Evolutionary conservation across 2,888 invertebrate genomes (phyloP), one percentile per base, ranked within the genome.

Genomic region (Dryadula phaetusa): DNA sequence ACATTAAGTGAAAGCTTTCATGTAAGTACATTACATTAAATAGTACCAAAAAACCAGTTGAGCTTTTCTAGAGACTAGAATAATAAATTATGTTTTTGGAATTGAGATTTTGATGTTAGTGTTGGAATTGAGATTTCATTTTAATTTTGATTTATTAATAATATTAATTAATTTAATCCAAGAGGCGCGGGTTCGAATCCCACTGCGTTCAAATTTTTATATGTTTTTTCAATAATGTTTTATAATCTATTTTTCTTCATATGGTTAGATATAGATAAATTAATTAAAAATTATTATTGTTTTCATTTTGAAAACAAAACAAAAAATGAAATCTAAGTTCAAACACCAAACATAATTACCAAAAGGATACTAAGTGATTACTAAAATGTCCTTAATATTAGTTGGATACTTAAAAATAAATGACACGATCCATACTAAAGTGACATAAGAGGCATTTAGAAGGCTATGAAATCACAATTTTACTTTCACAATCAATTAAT

Each of bases 51-150:
- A 68, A 63, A 74, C 72, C 74, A 74, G 77, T 88, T 90, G 89
- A 90, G 89, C 88, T 84, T 85, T 84, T 82, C 82, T 85, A 85
- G 83, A 87, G 90, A 91, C 90, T 91, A 91, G 90, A 90, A 85
- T 77, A 83, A 85, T 82, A 84, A 82, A 74, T 74, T 72, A 78
- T 70, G 71, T 60, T 67, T 62, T 63, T 67, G 52, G 64, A 6
- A 44, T 16, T 25, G 16, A 16, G n/a, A 22, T 60, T 42, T 44
- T 32, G 5, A 22, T 2, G 18, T 18, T 34, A n/a, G 16, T 28
- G 25, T 42, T 20, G 22, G 44, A 53, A 60, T 46, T 54, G 60
- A 54, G 42, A 64, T 67, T 61, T 54, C 64, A 70, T 28, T 54
- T 46, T 32, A n/a, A n/a, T 37, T 25, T 22, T 22, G 4, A 54